Percentiles rank a stretch among this genome's conserved stretches.
These are phyloP conservation scores for Tupiocoris notatus DNA, from an alignment of 2,888 invertebrate genomes.

Conservation along the genomic window DNA sequence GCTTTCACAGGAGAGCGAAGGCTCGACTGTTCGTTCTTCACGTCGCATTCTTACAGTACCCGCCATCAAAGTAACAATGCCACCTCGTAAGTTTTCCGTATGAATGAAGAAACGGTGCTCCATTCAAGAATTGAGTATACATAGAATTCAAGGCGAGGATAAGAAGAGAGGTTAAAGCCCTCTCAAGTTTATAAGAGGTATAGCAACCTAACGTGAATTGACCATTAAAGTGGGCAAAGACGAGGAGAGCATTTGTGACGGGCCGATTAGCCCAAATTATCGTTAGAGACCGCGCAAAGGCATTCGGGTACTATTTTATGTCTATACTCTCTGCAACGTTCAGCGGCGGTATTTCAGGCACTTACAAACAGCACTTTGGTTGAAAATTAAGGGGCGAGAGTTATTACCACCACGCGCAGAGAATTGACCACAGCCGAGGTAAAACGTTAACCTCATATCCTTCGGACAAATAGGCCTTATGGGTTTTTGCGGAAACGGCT, in stretches of 20 bases:
- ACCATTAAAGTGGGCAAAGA: not conserved
- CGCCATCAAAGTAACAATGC: too few species aligned
- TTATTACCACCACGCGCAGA: not conserved
- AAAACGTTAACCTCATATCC: not conserved
- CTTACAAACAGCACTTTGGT: not conserved
- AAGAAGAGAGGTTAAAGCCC: not conserved
- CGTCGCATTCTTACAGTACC: not conserved
- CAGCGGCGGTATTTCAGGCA: not conserved
- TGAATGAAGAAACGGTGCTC: not conserved
- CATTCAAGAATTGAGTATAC: not conserved
- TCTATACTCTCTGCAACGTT: not conserved
- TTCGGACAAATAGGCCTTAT: not conserved
- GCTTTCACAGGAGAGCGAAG: not conserved
- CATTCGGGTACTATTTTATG: not conserved
- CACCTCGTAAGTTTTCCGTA: not conserved
- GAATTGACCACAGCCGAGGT: not conserved
- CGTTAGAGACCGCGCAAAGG: not conserved
- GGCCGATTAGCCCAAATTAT: not conserved
- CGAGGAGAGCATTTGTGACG: not conserved
- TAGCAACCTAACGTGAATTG: not conserved
- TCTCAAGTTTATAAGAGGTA: not conserved
- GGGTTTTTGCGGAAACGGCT: not conserved
- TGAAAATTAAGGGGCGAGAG: not conserved
- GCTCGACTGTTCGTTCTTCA: not conserved
- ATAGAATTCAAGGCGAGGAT: not conserved